These are phyloP conservation scores for Zaprionus kolodkinae DNA, from an alignment of 1,140 invertebrate species.

Conservation along the genomic window DNA sequence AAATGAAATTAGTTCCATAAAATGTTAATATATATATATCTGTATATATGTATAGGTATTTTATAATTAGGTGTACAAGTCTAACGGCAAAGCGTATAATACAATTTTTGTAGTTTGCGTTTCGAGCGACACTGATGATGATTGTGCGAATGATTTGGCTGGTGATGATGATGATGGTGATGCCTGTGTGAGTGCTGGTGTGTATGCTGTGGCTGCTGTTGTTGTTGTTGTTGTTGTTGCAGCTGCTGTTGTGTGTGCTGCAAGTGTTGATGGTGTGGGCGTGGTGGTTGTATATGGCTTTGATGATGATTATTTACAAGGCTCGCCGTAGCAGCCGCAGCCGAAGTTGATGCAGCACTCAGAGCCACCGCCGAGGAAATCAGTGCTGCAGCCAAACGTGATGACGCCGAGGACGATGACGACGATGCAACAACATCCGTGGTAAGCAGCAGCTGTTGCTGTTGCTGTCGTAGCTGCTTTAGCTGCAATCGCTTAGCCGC, in stretches of 20 bases:
- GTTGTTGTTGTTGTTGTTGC: slow-evolving; percentile 45
- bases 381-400: slow-evolving; percentile 69
- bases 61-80: slow-evolving; percentile 60
- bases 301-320: slow-evolving; percentile 83
- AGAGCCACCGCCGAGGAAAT: slow-evolving; percentile 71
- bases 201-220: slow-evolving; percentile 47
- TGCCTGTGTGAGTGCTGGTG: slow-evolving; percentile 68
- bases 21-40: slow-evolving; percentile 30
- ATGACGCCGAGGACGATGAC: slow-evolving; percentile 39
- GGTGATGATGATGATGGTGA: slow-evolving; percentile 58
- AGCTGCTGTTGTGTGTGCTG: slow-evolving; percentile 20
- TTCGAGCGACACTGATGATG: slow-evolving; percentile 80
- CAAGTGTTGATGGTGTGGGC: slow-evolving; percentile 22
- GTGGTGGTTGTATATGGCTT: slow-evolving; percentile 67
- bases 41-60: slow-evolving; percentile 46
- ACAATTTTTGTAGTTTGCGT: slow-evolving; percentile 83
- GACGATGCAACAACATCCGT: slow-evolving; percentile 37
- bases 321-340: slow-evolving; percentile 51
- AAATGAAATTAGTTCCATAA: slow-evolving; percentile 53
- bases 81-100: slow-evolving; percentile 84
- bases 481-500: slow-evolving; percentile 68
- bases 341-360: slow-evolving; percentile 60
- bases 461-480: slow-evolving; percentile 67
- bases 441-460: slow-evolving; percentile 58
- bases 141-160: slow-evolving; percentile 58